Evolutionary conservation across 2,113 vertebrate species (phyloP), one percentile per base, ranked within the genome.

Genomic region (Montifringilla adamsi): DNA sequence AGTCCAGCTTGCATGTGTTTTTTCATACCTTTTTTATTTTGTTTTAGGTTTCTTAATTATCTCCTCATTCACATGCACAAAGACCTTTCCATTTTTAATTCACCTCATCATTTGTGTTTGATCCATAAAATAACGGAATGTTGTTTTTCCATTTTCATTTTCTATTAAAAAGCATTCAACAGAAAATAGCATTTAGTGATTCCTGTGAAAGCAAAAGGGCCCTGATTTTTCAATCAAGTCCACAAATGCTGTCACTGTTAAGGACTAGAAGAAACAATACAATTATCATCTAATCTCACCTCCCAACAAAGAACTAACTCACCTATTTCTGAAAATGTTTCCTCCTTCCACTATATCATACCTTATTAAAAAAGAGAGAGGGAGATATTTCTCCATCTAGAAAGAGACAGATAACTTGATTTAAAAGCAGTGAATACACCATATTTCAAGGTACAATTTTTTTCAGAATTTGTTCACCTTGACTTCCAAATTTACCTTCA

Each of bases 41-140:
- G 67, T 93, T 95, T 94, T 60, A 82, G 27, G 6, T 16, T 94
- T 93, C 73, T 92, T 89, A 90, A 79, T 94, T 85, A 94, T 68
- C 66, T 83, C 37, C 20, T 69, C 3, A n/a, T 83, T 93, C 19
- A 0, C 15, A 26, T 66, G 21, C 30, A 37, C n/a, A 77, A 87
- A 95, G 53, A 3, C 27, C 46, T 95, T 95, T 76, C 47, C 93
- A 68, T 64, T 22, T 95, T 79, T 77, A 94, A 74, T 52, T 74
- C 21, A 79, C 49, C 73, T 78, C 62, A 78, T 14, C 80, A 87
- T 92, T 96, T 94, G 33, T 68, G 28, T 76, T 95, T 86, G 41
- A 52, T 92, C n/a, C 74, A 70, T 91, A 89, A 73, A 96, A 90
- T 63, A 58, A 46, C 1, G 1, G 6, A 41, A 93, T 52, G 39